Evolutionary conservation across 2,113 vertebrate species (phyloP), one percentile per base, ranked within the genome.

Genomic region (Sebastes fasciatus): DNA sequence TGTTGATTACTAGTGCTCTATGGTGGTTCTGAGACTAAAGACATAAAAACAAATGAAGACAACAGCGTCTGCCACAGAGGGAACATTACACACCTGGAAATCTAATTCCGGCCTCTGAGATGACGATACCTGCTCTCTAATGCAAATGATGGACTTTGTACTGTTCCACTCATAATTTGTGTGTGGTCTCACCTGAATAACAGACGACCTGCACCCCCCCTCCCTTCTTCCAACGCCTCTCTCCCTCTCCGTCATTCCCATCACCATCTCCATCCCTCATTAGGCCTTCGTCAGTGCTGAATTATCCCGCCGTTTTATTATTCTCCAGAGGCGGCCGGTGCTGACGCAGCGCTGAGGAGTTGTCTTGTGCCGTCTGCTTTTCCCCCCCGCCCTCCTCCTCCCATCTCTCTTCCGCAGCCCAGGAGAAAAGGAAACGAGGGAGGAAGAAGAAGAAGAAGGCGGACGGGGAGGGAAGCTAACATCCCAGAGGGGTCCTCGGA

Each of bases 281-380:
- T 89, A 90, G 88, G 72, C 55, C 79, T 79, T 74, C 62, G 46
- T 89, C 86, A 83, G 78, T 54, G 85, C 84, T 71, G 90, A 90
- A 90, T 92, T 86, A 92, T 91, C 83, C 86, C 54, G 13, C 72
- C 51, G 54, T 78, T 91, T 85, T 88, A 84, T 90, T 88, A 80
- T 74, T 69, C 89, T 88, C 90, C 84, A 2, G 83, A 86, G 89
- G 83, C 1, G 14, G 67, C 65, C 8, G 19, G 70, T 89, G 92
- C 91, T 92, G 90, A 91, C 21, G 68, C 87, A 92, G 90, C 86
- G 14, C 77, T 82, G 51, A 72, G 58, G 23, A 77, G 67, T 79
- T 78, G 85, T 87, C 78, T 79, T 83, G 70, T 48, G 19, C 82
- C 42, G 73, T 84, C 85, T 89, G 83, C 52, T 19, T 40, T 11